Percentiles rank a stretch among this genome's conserved stretches.
These are phyloP conservation scores for Anguilla japonica DNA, from an alignment of 2,113 vertebrate species.

Conservation along the genomic window DNA sequence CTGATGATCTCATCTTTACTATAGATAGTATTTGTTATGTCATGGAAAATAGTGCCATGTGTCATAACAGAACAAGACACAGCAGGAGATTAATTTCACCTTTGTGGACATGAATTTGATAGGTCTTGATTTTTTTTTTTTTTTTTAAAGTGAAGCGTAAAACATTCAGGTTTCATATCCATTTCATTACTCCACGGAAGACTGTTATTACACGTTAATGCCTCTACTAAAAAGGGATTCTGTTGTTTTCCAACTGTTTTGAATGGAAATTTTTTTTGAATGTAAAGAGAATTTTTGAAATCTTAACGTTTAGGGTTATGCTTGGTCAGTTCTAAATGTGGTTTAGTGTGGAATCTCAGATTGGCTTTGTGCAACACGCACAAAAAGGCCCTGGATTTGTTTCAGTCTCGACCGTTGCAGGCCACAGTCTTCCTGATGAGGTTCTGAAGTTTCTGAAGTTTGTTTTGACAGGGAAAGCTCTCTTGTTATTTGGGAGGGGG, in stretches of 20 bases:
- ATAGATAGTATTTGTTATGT: too few species aligned
- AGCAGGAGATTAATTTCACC: background rate
- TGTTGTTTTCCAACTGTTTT: background rate
- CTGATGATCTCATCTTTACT: too few species aligned
- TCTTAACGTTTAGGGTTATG: too few species aligned
- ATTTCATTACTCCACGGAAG: background rate
- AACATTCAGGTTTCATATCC: too few species aligned
- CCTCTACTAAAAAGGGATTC: too few species aligned
- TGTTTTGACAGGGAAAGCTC: slow-evolving; percentile 15
- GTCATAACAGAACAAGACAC: background rate
- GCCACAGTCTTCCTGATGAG: background rate
- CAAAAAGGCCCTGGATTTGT: background rate
- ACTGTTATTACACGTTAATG: background rate
- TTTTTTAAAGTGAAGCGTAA: background rate
- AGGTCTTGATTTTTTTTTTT: background rate
- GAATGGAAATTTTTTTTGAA: background rate
- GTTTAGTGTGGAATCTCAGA: background rate
- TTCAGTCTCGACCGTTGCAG: background rate
- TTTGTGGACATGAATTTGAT: background rate
- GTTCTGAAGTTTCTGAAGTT: background rate
- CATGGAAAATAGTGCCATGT: background rate
- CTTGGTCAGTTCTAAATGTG: too few species aligned
- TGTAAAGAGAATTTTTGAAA: too few species aligned
- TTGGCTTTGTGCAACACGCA: background rate
- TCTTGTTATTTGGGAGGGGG: slow-evolving; percentile 1